Percentiles rank a stretch among this genome's conserved stretches.
Evolutionary conservation across 1,140 invertebrate species (phyloP).

Genomic region (Drosophila sturtevanti): DNA sequence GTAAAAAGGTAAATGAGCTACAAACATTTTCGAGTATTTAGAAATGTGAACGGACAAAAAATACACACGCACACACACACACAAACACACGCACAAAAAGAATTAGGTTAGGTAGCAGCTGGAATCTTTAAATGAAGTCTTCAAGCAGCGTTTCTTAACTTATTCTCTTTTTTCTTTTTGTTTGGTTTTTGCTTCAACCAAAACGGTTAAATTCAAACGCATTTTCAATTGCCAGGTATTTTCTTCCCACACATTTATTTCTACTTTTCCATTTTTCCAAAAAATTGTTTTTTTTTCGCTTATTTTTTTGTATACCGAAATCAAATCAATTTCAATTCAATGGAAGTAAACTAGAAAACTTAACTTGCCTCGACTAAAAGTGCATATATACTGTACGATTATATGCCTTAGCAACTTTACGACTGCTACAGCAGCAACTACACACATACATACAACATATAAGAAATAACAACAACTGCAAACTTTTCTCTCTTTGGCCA

Average conservation of each 20-base stretch:
- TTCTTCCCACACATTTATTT: not conserved
- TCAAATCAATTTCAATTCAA: slow-evolving; percentile 44
- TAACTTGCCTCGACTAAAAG: slow-evolving; percentile 19
- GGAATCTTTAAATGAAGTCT: slow-evolving; percentile 12
- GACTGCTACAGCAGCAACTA: not conserved
- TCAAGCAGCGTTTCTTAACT: not conserved
- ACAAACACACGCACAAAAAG: slow-evolving; percentile 13
- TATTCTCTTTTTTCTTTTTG: no score
- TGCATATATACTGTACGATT: slow-evolving; percentile 1
- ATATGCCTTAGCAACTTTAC: not conserved
- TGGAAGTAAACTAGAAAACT: slow-evolving; percentile 32
- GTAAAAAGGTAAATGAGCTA: not conserved
- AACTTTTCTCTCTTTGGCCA: not conserved
- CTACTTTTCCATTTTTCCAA: no score
- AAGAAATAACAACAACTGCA: slow-evolving; percentile 16
- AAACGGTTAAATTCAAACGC: not conserved
- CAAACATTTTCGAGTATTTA: slow-evolving; percentile 1
- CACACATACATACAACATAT: no score
- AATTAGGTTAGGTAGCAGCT: slow-evolving; percentile 4
- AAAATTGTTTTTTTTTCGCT: not conserved
- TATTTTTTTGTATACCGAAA: not conserved
- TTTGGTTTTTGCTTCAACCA: no score
- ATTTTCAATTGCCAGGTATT: slow-evolving; percentile 6
- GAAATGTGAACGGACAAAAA: slow-evolving; percentile 4
- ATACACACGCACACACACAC: slow-evolving; percentile 42